phyloP scores from a whole-genome alignment of 53 echinoderm and acorn worm species.

The Glandiceps talaboti region DNA sequence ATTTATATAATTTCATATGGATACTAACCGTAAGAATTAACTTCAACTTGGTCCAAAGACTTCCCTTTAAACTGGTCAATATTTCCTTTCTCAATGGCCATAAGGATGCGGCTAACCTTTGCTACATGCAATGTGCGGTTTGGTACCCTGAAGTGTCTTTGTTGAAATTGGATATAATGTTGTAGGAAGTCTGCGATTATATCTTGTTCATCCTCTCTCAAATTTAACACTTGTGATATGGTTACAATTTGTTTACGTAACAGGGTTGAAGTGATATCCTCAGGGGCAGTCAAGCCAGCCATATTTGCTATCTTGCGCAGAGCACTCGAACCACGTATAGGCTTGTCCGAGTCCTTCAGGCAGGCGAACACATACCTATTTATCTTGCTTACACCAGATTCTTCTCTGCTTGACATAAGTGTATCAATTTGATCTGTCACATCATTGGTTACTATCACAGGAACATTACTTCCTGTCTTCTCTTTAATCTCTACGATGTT shows the following conservation, averaged over 20 bases:
- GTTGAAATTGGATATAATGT: conserved; percentile 27
- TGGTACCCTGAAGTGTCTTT: conserved; percentile 30
- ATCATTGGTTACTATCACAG: conserved; percentile 19
- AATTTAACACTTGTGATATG: conserved; percentile 31
- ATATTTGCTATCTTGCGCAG: conserved; percentile 16
- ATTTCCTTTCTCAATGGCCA: conserved; percentile 40
- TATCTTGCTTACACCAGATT: background rate
- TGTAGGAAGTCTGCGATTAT: conserved; percentile 29
- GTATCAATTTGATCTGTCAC: conserved; percentile 7
- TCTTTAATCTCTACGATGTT: conserved; percentile 27
- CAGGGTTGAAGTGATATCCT: conserved; percentile 31
- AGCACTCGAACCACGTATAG: conserved; percentile 26
- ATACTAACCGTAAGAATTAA: conserved; percentile 29
- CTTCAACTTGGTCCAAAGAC: conserved; percentile 29
- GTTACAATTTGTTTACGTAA: conserved; percentile 48
- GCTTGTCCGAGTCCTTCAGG: conserved; percentile 7
- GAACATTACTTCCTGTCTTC: conserved; percentile 36
- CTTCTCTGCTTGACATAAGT: conserved; percentile 2
- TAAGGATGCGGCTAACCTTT: conserved; percentile 33
- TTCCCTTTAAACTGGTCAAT: conserved; percentile 30
- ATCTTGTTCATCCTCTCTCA: conserved; percentile 42
- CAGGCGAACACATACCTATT: background rate
- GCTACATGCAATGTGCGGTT: conserved; percentile 32
- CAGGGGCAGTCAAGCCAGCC: conserved; percentile 25
- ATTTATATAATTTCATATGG: no score